Evolutionary conservation across 2,797 vertebrate genomes (phyloP).

Genomic region (Sebastiscus albofasciatus): DNA sequence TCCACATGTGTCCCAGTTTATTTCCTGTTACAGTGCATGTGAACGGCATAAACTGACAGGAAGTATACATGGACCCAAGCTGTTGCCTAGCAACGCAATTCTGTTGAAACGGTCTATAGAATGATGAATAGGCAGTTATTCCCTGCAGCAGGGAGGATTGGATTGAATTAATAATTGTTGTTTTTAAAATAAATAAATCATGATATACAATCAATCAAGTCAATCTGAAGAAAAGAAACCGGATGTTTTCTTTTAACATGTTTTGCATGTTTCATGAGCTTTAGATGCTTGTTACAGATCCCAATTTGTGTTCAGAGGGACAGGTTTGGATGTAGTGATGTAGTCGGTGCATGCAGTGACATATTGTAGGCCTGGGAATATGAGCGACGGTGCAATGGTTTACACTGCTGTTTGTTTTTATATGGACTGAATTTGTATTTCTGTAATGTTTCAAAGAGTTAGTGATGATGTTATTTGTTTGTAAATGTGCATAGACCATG

Average conservation of each 20-base stretch:
- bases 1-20: too few relatives aligned
- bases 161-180: background rate
- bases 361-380: conserved; percentile 50
- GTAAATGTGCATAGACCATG: conserved; percentile 43
- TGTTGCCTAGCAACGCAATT: too few relatives aligned
- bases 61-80: too few relatives aligned
- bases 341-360: conserved; percentile 51
- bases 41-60: too few relatives aligned
- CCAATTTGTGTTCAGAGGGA: background rate
- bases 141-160: conserved; percentile 51
- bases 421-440: conserved; percentile 51
- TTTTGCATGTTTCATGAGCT: conserved; percentile 47
- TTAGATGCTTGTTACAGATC: conserved; percentile 6
- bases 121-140: conserved; percentile 1
- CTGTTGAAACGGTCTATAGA: too few relatives aligned
- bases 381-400: conserved; percentile 66
- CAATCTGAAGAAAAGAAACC: background rate
- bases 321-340: conserved; percentile 44
- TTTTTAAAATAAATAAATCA: background rate
- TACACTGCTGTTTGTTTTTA: conserved; percentile 57
- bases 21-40: too few relatives aligned
- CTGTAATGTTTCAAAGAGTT: conserved; percentile 31
- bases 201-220: conserved; percentile 37
- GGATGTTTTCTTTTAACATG: conserved; percentile 18
- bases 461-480: conserved; percentile 52